Percentiles rank a stretch among this genome's conserved stretches.
These are phyloP conservation scores for Corynorhinus townsendii DNA, from an alignment of 2,113 vertebrate genomes.

Conservation along the genomic window DNA sequence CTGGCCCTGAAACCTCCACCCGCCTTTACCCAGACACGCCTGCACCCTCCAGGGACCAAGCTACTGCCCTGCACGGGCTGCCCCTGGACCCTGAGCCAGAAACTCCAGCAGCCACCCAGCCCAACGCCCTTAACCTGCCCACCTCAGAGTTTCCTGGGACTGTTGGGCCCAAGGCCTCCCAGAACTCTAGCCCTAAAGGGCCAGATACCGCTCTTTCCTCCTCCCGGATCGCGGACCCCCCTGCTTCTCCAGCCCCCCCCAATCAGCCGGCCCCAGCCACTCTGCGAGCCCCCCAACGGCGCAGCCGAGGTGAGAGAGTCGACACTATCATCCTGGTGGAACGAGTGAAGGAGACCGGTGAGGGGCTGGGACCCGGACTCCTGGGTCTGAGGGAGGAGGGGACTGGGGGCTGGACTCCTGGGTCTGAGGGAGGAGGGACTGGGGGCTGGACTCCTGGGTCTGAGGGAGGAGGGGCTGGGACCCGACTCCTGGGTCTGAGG, in stretches of 20 bases:
- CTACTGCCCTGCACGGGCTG: neutral
- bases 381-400: neutral
- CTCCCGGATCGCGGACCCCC: neutral
- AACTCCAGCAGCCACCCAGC: neutral
- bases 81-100: neutral
- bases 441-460: too few relatives aligned
- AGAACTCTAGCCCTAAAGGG: neutral
- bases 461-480: too few relatives aligned
- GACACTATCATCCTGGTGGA: constrained; percentile 71
- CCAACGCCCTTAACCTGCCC: neutral
- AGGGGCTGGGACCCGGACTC: neutral
- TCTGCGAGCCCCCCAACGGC: constrained; percentile 6
- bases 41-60: neutral
- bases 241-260: neutral
- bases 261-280: neutral
- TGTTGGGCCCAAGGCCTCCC: neutral
- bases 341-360: constrained; percentile 63
- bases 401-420: neutral
- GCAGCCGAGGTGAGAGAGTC: constrained; percentile 46
- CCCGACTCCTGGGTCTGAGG: too few relatives aligned
- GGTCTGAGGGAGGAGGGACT: neutral
- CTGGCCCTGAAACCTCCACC: neutral
- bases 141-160: neutral
- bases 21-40: neutral
- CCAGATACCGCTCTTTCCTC: neutral